Base-by-base conservation (phyloP, 2,113 vertebrate species). In the Eclectus roratus region DNA sequence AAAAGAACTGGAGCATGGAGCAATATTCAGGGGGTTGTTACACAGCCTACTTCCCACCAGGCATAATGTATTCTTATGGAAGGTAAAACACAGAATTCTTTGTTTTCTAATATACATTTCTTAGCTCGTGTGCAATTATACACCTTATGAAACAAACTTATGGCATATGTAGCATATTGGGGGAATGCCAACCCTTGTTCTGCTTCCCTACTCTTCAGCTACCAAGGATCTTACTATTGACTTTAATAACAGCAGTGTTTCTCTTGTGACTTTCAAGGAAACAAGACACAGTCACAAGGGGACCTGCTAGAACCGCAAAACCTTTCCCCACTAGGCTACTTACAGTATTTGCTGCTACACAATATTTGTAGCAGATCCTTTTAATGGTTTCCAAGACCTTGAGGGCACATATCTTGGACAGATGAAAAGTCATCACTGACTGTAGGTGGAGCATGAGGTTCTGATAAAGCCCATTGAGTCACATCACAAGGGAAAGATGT, bases 21-120 rank as follows among this genome's bases (percentile, higher is more conserved):
- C 98, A 99, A 61, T 99, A 99, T 92, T 99, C 99, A 5, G 99
- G 99, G 5, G 99, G 99, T 69, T 99, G 99, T 95, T 99, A 99
- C 96, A 99, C 99, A 0, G 98, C 98, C 44, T 99, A 99, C 91
- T 99, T 98, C 91, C 99, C 99, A 37, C 99, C 99, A 14, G 99
- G 99, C 60, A 98, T 99, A 93, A 98, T 99, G 91, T 98, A 98
- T 61, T 98, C 98, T 88, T 99, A 97, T 47, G 99, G 99, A 96
- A 99, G 97, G 99, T 99, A 98, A 88, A 86, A n/a, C 27, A 44
- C 35, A 84, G 46, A 86, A 63, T 7, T 7, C 43, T 71, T 37
- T 23, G 21, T 58, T 27, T 74, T 69, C 52, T 55, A 6, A 41
- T 61, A 55, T 80, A 71, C 37, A 20, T 47, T 82, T 63, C 78